A percentile compares a stretch with the other conserved stretches of the same genome.
phyloP scores from a whole-genome alignment of 92 coral and sea anemone genomes.

The Phymanthus crucifer region DNA sequence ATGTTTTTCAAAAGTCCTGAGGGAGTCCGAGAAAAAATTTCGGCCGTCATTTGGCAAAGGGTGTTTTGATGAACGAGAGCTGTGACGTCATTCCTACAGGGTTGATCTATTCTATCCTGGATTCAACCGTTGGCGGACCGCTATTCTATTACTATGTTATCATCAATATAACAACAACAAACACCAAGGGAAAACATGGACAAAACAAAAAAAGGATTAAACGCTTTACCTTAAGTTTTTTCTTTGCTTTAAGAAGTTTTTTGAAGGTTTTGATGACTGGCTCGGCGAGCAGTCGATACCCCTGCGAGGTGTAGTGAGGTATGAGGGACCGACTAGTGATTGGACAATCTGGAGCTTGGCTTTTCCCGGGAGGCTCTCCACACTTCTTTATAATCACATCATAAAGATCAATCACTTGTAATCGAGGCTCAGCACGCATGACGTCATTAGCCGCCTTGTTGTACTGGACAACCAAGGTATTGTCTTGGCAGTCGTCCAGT shows the following conservation, averaged over 20 bases:
- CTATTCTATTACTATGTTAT: no score
- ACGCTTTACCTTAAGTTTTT: not conserved
- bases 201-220: not conserved
- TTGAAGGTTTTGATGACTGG: conserved; percentile 37
- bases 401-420: conserved; percentile 65
- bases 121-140: no score
- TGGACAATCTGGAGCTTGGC: conserved; percentile 35
- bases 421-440: conserved; percentile 42
- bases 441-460: conserved; percentile 57
- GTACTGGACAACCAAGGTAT: conserved; percentile 55
- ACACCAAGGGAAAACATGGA: not conserved
- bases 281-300: conserved; percentile 62
- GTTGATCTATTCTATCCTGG: no score
- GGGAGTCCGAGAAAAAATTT: no score
- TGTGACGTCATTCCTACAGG: no score
- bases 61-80: no score
- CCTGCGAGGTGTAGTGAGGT: conserved; percentile 71
- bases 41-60: no score
- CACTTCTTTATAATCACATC: conserved; percentile 59
- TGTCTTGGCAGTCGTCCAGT: conserved; percentile 44
- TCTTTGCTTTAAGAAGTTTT: conserved; percentile 8
- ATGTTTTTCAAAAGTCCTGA: no score
- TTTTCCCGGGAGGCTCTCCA: conserved; percentile 55
- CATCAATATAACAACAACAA: no score
- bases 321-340: conserved; percentile 50